Evolutionary conservation across 2,797 vertebrate genomes (phyloP).

Genomic region (Acestrorhynchus altus): DNA sequence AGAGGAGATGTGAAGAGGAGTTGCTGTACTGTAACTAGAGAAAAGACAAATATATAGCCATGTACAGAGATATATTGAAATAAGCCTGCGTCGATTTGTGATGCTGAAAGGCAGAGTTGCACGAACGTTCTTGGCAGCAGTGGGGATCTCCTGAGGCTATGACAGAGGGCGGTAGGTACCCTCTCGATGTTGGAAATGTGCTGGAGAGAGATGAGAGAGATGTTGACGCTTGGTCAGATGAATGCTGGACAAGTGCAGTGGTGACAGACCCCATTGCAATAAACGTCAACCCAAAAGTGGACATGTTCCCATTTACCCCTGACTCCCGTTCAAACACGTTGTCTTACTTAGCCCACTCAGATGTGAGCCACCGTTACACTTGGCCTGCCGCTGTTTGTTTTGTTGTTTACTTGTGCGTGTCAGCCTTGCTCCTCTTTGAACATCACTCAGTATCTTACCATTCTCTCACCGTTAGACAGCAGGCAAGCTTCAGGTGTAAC

Average conservation of each 20-base stretch:
- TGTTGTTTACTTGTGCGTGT: constrained; percentile 34
- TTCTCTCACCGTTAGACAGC: constrained; percentile 22
- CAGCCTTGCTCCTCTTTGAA: constrained; percentile 11
- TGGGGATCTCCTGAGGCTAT: constrained; percentile 27
- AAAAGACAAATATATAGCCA: constrained; percentile 82
- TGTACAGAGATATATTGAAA: constrained; percentile 86
- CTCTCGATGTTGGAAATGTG: constrained; percentile 32
- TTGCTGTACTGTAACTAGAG: constrained; percentile 94
- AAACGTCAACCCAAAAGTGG: constrained; percentile 10
- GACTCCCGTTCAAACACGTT: not conserved
- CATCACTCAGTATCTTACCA: constrained; percentile 1
- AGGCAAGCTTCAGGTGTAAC: constrained; percentile 1
- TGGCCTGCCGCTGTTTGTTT: constrained; percentile 2
- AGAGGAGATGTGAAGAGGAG: constrained; percentile 93
- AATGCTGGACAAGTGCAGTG: constrained; percentile 17
- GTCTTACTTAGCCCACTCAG: not conserved
- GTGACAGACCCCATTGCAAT: constrained; percentile 27
- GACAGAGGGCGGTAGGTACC: constrained; percentile 9
- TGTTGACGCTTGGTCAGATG: constrained; percentile 17
- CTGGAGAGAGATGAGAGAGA: constrained; percentile 6
- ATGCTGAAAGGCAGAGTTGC: constrained; percentile 58
- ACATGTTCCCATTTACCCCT: constrained; percentile 9
- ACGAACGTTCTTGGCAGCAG: constrained; percentile 23
- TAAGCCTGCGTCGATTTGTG: constrained; percentile 66
- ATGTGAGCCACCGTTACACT: not conserved